These are phyloP conservation scores for Acrobeloides nanus DNA, from an alignment of 2,888 invertebrate genomes.

Conservation along the genomic window DNA sequence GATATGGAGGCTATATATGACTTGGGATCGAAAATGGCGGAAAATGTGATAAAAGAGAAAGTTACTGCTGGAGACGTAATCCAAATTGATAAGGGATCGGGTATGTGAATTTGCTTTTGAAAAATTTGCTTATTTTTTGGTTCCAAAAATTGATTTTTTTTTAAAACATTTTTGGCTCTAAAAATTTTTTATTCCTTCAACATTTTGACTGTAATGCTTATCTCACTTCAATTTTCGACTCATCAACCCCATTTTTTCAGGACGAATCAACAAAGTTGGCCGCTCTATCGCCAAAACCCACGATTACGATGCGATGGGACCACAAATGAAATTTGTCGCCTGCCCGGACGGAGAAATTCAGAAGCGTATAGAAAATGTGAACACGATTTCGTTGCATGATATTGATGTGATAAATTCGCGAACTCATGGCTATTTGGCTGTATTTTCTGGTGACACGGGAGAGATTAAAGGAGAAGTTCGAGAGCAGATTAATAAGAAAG, in stretches of 20 bases:
- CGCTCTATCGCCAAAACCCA: constrained; percentile 89
- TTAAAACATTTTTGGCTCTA: not conserved
- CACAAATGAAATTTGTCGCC: constrained; percentile 76
- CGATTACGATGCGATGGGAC: constrained; percentile 93
- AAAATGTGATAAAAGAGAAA: constrained; percentile 64
- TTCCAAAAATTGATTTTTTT: constrained; percentile 1
- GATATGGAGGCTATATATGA: constrained; percentile 99
- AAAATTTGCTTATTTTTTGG: not conserved
- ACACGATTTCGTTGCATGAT: constrained; percentile 96
- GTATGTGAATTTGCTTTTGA: constrained; percentile 54
- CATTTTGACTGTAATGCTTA: no score
- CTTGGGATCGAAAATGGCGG: constrained; percentile 66
- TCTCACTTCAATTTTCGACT: no score
- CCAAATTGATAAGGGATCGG: constrained; percentile 95
- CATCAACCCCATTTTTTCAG: no score
- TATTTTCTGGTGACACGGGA: constrained; percentile 97
- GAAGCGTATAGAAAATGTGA: constrained; percentile 90
- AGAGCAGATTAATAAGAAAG: constrained; percentile 93
- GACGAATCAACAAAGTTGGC: constrained; percentile 56
- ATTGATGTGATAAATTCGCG: constrained; percentile 97
- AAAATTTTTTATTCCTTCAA: no score
- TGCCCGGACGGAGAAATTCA: constrained; percentile 97
- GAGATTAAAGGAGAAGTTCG: constrained; percentile 95
- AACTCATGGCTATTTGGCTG: constrained; percentile 85
- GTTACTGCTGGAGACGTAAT: constrained; percentile 76